Base-by-base conservation (phyloP, 2,113 vertebrate genomes). In the Fulmarus glacialis region DNA sequence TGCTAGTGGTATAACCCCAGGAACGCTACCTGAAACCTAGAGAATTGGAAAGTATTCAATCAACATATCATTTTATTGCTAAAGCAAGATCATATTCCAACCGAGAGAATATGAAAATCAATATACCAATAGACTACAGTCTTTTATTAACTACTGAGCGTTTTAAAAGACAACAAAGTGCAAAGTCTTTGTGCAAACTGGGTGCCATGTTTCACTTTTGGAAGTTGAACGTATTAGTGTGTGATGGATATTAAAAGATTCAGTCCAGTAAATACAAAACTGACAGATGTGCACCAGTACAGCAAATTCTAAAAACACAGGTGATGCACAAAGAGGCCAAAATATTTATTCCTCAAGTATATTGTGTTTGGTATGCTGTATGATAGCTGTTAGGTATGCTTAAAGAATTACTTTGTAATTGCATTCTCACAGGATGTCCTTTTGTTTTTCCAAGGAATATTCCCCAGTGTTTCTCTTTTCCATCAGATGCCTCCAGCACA, bases 391-490 rank as follows among this genome's bases (percentile, higher is more conserved):
- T 82, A 93, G 59, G 55, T 59, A 38, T 47, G 15, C 75, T 89
- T 73, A 82, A 87, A 94, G 60, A 96, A 87, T 90, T 59, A 47
- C 82, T 95, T 93, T 86, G 56, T 72, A 89, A 86, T 73, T 74
- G 32, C 60, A 87, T 75, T 97, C 82, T 96, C 92, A 88, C 87
- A 96, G 95, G 93, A 96, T 92, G 89, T 96, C 60, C 95, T 94
- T 96, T 96, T 98, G 95, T 97, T 98, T 97, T 94, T 91, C 67
- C 47, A 83, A 93, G 95, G 80, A 97, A 52, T 95, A 95, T 97
- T 97, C 96, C 89, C 91, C 71, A 75, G 82, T 78, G 94, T 92
- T 96, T 93, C 90, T 81, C 66, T 90, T 94, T 97, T 96, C 82
- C 94, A 96, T 96, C 80, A 96, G 85, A 91, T 95, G 73, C 82